Evolutionary conservation across 2,888 invertebrate genomes (phyloP).

Genomic region (Rhingia rostrata): DNA sequence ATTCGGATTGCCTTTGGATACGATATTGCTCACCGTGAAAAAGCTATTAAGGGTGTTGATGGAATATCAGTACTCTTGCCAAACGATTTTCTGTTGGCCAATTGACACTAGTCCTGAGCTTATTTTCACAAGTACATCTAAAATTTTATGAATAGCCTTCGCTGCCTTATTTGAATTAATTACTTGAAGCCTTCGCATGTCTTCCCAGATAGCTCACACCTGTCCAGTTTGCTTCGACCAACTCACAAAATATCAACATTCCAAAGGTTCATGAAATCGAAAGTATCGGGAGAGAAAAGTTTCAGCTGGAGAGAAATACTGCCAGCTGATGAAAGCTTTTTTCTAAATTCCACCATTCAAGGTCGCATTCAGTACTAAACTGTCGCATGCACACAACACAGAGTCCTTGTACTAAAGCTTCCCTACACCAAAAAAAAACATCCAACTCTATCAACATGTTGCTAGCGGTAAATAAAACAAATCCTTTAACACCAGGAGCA

Average conservation of each 20-base stretch:
- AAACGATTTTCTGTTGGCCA: too few species aligned
- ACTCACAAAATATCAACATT: background rate
- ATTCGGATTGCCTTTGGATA: too few species aligned
- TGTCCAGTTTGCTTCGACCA: too few species aligned
- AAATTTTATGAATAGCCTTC: too few species aligned
- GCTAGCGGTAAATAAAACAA: background rate
- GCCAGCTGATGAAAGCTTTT: background rate
- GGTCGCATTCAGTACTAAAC: constrained; percentile 25
- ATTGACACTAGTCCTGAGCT: too few species aligned
- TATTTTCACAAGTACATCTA: too few species aligned
- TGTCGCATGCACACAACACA: background rate
- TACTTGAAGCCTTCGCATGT: too few species aligned
- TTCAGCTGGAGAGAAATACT: background rate
- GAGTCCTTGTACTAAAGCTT: constrained; percentile 19
- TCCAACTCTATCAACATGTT: constrained; percentile 46
- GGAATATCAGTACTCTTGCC: too few species aligned
- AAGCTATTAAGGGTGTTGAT: too few species aligned
- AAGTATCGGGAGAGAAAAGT: background rate
- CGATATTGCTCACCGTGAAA: too few species aligned
- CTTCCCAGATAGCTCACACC: too few species aligned
- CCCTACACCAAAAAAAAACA: constrained; percentile 35
- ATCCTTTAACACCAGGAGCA: constrained; percentile 22
- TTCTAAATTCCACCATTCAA: constrained; percentile 5
- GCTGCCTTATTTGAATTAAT: too few species aligned
- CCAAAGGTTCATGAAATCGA: background rate